Base-by-base conservation (phyloP, 2,797 vertebrate genomes). In the Bovichtus diacanthus region DNA sequence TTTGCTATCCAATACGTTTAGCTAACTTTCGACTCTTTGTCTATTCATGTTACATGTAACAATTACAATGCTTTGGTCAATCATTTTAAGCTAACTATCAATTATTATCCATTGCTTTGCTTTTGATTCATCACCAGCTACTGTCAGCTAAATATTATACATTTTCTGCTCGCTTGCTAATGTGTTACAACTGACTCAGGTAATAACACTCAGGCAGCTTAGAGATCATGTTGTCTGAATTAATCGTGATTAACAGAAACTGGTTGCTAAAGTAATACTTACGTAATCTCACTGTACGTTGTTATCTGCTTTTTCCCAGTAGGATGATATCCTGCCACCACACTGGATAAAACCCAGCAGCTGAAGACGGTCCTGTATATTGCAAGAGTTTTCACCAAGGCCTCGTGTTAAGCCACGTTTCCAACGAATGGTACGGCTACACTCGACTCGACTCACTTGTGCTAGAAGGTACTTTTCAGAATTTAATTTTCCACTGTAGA, bases 311-410 rank as follows among this genome's bases (percentile, higher is more conserved):
- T 51, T 51, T 46, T 16, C 49, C 29, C 49, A 36, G 15, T 23
- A 34, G 36, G 31, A 53, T 49, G 39, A 63, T 18, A 41, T 64
- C 49, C 59, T 54, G 49, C 67, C 2, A 13, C 23, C 27, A 19
- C 21, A 39, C 38, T 34, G 4, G 31, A 80, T 66, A 19, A 83
- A 78, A 44, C 25, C 23, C 65, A 27, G 38, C 27, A 61, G 66
- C 54, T 68, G 38, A 38, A 25, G 38, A 31, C 31, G 16, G 3
- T 56, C 60, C 25, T 78, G 34, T 21, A 36, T 73, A 51, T 49
- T 50, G 21, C 15, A 54, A 25, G 60, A 49, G 39, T 76, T 74
- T 76, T 62, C 59, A 27, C 56, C 38, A 27, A 41, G 23, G 58
- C 38, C 58, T 41, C 21, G 58, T 19, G 58, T 60, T 60, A n/a